Evolutionary conservation across 2,888 invertebrate species (phyloP).

Genomic region (Callimorpha dominula): DNA sequence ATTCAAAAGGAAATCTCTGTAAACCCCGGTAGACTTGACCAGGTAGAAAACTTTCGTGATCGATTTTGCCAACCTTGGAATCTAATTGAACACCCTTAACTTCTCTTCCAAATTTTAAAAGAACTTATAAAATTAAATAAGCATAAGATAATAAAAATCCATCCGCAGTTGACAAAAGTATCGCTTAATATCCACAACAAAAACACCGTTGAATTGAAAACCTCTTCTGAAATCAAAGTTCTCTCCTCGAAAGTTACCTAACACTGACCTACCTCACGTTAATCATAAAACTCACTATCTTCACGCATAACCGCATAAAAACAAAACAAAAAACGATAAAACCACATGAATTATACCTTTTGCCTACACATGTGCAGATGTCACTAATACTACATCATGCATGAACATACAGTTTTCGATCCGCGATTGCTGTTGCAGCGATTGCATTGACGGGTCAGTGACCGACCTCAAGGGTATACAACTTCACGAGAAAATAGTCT

Average conservation of each 20-base stretch:
- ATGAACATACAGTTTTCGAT: constrained; percentile 43
- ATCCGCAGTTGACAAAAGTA: not conserved
- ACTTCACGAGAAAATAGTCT: constrained; percentile 22
- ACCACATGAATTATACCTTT: not conserved
- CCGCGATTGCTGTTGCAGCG: constrained; percentile 49
- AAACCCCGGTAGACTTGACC: no score
- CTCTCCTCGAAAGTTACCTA: not conserved
- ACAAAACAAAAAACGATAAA: constrained; percentile 17
- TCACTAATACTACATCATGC: constrained; percentile 41
- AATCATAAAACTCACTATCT: constrained; percentile 2
- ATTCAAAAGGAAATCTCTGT: no score
- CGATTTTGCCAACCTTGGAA: no score
- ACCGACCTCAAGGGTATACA: constrained; percentile 70
- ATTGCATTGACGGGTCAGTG: constrained; percentile 64
- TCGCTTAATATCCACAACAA: not conserved
- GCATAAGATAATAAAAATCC: no score
- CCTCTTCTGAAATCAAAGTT: not conserved
- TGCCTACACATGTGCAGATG: constrained; percentile 18
- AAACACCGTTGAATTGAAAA: not conserved
- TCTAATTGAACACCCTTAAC: no score
- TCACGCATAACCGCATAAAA: constrained; percentile 18
- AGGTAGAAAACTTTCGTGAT: no score
- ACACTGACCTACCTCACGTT: constrained; percentile 14
- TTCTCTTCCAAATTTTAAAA: no score
- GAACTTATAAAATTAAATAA: no score